A percentile compares a stretch with the other conserved stretches of the same genome.
Evolutionary conservation across 2,113 vertebrate species (phyloP).

Genomic region (Chelonoidis abingdonii): DNA sequence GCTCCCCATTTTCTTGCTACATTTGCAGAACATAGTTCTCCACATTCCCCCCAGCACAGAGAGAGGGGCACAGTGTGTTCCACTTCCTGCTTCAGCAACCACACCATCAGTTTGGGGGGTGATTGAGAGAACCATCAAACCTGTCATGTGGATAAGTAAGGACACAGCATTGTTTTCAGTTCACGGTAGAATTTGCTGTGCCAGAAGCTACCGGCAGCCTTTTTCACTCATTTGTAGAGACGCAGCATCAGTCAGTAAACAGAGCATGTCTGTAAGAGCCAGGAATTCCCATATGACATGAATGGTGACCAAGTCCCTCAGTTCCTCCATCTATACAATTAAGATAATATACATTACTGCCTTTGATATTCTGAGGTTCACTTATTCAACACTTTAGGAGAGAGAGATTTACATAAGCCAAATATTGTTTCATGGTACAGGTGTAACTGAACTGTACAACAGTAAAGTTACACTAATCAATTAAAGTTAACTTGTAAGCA

Average conservation of each 20-base stretch:
- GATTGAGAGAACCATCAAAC: fast-evolving
- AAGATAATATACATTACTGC: not conserved
- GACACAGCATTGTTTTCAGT: fast-evolving
- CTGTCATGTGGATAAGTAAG: fast-evolving
- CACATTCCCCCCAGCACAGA: fast-evolving
- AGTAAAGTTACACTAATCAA: no score
- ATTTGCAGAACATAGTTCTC: not conserved
- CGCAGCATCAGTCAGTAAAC: not conserved
- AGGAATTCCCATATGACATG: fast-evolving
- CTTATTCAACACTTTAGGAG: not conserved
- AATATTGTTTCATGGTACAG: not conserved
- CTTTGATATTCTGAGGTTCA: not conserved
- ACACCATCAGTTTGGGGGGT: not conserved
- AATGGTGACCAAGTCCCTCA: not conserved
- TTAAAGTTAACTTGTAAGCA: not conserved
- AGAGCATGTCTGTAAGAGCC: not conserved
- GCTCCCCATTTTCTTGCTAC: not conserved
- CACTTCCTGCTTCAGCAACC: not conserved
- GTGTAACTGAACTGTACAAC: not conserved
- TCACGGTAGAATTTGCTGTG: fast-evolving
- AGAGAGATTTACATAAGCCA: not conserved
- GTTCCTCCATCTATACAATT: not conserved
- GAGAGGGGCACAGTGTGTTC: no score
- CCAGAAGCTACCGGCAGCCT: fast-evolving
- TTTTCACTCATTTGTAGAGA: fast-evolving